Percentiles rank a stretch among this genome's conserved stretches.
phyloP scores from a whole-genome alignment of 2,888 invertebrate species.

The Carterocephalus palaemon region DNA sequence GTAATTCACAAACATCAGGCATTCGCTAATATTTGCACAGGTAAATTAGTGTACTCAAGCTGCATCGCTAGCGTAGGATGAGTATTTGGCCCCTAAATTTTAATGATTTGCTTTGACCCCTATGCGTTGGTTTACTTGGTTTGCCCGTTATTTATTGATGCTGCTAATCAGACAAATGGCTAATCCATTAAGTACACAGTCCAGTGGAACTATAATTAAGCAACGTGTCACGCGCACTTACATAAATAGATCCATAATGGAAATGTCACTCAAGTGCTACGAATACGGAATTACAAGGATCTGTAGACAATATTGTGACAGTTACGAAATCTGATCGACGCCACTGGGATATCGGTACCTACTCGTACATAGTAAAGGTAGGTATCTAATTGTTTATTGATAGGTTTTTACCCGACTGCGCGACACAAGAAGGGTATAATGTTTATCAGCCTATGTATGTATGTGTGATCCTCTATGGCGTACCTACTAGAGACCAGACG shows the following conservation, averaged over 20 bases:
- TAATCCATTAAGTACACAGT: constrained; percentile 70
- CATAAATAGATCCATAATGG: constrained; percentile 52
- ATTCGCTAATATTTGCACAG: constrained; percentile 56
- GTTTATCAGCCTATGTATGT: too few species aligned
- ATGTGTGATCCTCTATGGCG: too few species aligned
- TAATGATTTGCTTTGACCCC: constrained; percentile 65
- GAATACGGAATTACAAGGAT: constrained; percentile 21
- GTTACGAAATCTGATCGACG: constrained; percentile 3
- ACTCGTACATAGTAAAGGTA: too few species aligned
- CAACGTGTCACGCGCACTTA: constrained; percentile 48
- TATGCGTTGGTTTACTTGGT: constrained; percentile 48
- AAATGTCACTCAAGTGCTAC: constrained; percentile 40
- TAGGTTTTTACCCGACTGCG: too few species aligned
- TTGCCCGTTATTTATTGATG: constrained; percentile 75
- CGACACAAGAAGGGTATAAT: too few species aligned
- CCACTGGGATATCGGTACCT: too few species aligned
- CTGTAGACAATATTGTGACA: constrained; percentile 12
- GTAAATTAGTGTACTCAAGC: constrained; percentile 63
- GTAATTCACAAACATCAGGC: constrained; percentile 12
- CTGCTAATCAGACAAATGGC: constrained; percentile 75
- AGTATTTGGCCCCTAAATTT: constrained; percentile 59
- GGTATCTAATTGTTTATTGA: too few species aligned
- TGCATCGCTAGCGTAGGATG: constrained; percentile 46
- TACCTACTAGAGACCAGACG: too few species aligned
- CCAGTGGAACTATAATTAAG: constrained; percentile 43